Base-by-base conservation (phyloP, 2,113 vertebrate genomes). In the Caracal caracal region DNA sequence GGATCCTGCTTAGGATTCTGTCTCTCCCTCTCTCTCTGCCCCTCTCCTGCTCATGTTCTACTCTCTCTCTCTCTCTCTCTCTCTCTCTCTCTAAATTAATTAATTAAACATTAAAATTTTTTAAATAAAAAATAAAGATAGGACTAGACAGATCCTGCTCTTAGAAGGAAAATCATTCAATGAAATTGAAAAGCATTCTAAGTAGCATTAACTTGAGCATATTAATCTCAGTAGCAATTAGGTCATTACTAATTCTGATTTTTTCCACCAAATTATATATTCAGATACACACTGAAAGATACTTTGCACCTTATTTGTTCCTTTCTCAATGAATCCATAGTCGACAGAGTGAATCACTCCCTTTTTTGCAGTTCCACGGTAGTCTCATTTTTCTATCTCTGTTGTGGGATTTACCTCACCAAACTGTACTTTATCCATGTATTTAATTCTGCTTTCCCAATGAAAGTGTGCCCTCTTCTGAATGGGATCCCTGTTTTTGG, bases 171-270 rank as follows among this genome's bases (percentile, higher is more conserved):
- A 71, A 16, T 65, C 63, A 89, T 28, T 91, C 11, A 5, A 30
- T 78, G 65, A 86, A 89, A 86, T 56, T 78, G 53, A 56, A 83
- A 96, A 49, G 17, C 30, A 93, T 81, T 93, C 40, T 30, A 73
- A 71, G n/a, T 71, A 93, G 19, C 24, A 40, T 80, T 63, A 70
- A 84, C 33, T 65, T 80, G 53, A 93, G 24, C 9, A 70, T 59
- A 79, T 51, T 88, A 35, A 43, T 66, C 30, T 85, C 49, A 81
- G 22, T 19, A 90, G 70, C 66, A 71, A 92, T 83, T 10, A 51
- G 28, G 51, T 91, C 63, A 13, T 33, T 24, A 70, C 63, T 84
- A 53, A 53, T 68, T 85, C 15, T 95, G 20, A 66, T 35, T 61
- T 91, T 88, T 86, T 30, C 81, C 7, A 65, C 56, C 33, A 51